phyloP scores from a whole-genome alignment of 2,888 invertebrate species.

The Ferdinandea cuprea region DNA sequence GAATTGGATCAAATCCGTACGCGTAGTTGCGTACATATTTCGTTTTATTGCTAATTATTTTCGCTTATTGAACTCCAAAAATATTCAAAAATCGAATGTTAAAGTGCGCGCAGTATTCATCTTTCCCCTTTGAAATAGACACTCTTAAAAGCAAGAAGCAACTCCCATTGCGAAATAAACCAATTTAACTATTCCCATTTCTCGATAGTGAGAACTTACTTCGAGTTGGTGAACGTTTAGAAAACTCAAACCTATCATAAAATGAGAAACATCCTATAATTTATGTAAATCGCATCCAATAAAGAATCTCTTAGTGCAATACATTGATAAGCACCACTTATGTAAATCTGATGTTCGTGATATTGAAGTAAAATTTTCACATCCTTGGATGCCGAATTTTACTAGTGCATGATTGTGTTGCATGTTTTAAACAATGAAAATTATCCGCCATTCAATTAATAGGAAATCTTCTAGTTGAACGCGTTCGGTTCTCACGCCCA shows the following conservation, averaged over 20 bases:
- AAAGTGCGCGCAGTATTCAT: neutral
- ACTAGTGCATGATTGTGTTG: constrained; percentile 35
- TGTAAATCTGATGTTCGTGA: neutral
- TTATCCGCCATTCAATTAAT: constrained; percentile 34
- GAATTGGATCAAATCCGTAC: neutral
- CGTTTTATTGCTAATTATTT: neutral
- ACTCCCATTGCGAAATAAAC: constrained; percentile 3
- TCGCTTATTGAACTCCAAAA: too few species aligned
- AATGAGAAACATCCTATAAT: constrained; percentile 42
- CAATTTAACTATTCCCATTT: neutral
- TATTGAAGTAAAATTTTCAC: constrained; percentile 21
- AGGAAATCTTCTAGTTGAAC: constrained; percentile 36
- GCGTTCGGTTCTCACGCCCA: constrained; percentile 39
- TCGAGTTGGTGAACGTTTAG: constrained; percentile 39
- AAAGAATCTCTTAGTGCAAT: neutral
- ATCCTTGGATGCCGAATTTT: constrained; percentile 33
- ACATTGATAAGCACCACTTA: constrained; percentile 14
- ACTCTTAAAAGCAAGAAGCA: constrained; percentile 3
- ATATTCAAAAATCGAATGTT: neutral
- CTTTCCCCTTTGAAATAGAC: constrained; percentile 2
- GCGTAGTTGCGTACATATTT: neutral
- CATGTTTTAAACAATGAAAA: constrained; percentile 35
- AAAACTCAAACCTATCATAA: constrained; percentile 33
- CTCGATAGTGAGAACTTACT: constrained; percentile 21
- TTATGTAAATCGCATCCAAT: constrained; percentile 26